phyloP scores from a whole-genome alignment of 2,888 invertebrate species.

The Seira sanloemensis region DNA sequence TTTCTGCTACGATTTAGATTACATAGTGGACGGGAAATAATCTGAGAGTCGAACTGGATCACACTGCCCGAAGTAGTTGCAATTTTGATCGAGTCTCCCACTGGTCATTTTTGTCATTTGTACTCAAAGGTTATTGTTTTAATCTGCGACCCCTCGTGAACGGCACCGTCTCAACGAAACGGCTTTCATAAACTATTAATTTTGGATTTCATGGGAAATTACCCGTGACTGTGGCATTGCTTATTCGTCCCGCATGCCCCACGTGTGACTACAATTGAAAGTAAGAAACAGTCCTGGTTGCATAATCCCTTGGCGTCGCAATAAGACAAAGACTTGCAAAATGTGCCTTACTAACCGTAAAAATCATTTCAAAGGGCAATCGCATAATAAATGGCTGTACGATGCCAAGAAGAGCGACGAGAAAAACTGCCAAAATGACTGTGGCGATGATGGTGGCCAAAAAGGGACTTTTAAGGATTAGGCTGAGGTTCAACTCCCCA shows the following conservation, averaged over 20 bases:
- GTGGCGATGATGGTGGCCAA: background rate
- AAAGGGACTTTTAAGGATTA: background rate
- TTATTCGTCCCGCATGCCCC: background rate
- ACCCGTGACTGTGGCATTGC: constrained; percentile 33
- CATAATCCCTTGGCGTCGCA: background rate
- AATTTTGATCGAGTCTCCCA: too few relatives aligned
- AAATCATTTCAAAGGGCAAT: constrained; percentile 29
- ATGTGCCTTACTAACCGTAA: background rate
- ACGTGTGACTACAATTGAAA: background rate
- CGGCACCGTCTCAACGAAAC: too few relatives aligned
- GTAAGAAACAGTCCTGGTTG: background rate
- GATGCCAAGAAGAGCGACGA: background rate
- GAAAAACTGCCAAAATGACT: background rate
- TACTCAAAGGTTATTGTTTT: too few relatives aligned
- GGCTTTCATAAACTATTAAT: too few relatives aligned
- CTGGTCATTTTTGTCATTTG: too few relatives aligned
- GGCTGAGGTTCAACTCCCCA: constrained; percentile 5
- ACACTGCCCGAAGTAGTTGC: too few relatives aligned
- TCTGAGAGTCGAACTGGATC: too few relatives aligned
- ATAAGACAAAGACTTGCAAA: constrained; percentile 13
- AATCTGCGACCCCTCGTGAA: too few relatives aligned
- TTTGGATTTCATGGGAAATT: constrained; percentile 41
- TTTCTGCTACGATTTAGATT: too few relatives aligned
- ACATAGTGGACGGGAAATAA: too few relatives aligned
- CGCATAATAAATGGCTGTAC: background rate